A percentile compares a stretch with the other conserved stretches of the same genome.
Conservation (phyloP, 1,140 invertebrate species). For the Vollenhovia emeryi region DNA sequence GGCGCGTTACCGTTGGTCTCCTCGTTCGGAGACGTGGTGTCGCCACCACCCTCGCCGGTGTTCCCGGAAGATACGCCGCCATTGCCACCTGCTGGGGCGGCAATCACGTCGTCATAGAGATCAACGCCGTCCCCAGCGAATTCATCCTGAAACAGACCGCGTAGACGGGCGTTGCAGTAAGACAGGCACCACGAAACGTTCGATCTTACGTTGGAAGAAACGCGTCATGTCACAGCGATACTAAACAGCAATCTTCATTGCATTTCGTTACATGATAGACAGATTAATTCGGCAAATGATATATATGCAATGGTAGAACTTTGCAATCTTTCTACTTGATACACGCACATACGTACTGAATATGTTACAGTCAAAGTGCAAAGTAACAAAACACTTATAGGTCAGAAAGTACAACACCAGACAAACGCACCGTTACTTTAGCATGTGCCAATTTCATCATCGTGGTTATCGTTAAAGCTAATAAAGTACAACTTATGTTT, state of each 20-base stretch:
- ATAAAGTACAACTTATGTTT: not conserved
- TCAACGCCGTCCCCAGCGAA: slow-evolving; percentile 95
- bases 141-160: slow-evolving; percentile 89
- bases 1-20: slow-evolving; percentile 90
- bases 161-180: slow-evolving; percentile 1
- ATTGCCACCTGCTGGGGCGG: slow-evolving; percentile 88
- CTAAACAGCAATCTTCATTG: not conserved
- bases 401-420: not conserved
- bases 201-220: not conserved
- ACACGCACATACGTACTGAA: slow-evolving; percentile 8
- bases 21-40: slow-evolving; percentile 85
- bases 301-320: not conserved
- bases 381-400: slow-evolving; percentile 27
- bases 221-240: not conserved
- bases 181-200: not conserved
- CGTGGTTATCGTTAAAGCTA: not conserved
- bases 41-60: slow-evolving; percentile 77
- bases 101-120: slow-evolving; percentile 98
- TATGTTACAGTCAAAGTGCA: slow-evolving; percentile 60
- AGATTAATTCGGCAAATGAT: slow-evolving; percentile 13
- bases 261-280: slow-evolving; percentile 11
- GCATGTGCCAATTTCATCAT: slow-evolving; percentile 9
- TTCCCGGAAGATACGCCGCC: slow-evolving; percentile 80
- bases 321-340: slow-evolving; percentile 10
- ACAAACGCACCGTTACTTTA: slow-evolving; percentile 1